phyloP scores from a whole-genome alignment of 1,140 invertebrate species.

The Holcopasites calliopsidis region DNA sequence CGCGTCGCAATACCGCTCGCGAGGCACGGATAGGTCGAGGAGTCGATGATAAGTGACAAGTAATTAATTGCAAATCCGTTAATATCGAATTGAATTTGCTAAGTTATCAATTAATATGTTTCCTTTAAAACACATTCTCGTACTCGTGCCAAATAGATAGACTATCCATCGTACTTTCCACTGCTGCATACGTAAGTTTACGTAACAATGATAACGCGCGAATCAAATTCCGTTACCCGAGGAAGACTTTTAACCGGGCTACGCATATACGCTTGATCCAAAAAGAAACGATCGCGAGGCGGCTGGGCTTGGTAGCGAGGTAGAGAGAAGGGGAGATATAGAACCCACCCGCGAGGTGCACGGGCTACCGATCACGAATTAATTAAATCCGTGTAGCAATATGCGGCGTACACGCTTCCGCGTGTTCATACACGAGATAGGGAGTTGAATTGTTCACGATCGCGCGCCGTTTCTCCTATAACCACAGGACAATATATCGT shows the following conservation, averaged over 20 bases:
- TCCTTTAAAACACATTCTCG: too few relatives aligned
- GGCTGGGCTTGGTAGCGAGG: constrained; percentile 6
- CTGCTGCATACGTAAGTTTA: not conserved
- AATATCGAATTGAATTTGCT: too few relatives aligned
- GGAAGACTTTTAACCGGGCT: constrained; percentile 9
- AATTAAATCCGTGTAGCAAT: constrained; percentile 75
- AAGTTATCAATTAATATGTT: too few relatives aligned
- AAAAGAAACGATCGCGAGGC: constrained; percentile 22
- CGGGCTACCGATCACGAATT: constrained; percentile 74
- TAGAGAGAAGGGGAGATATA: constrained; percentile 38
- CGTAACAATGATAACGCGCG: not conserved
- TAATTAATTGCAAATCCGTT: too few relatives aligned
- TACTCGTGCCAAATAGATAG: too few relatives aligned
- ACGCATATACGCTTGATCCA: constrained; percentile 7
- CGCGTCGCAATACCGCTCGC: constrained; percentile 21
- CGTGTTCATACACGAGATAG: constrained; percentile 73
- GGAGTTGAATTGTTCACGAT: constrained; percentile 76
- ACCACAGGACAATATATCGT: constrained; percentile 67
- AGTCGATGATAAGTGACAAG: too few relatives aligned
- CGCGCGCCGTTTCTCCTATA: constrained; percentile 69
- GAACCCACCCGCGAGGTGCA: constrained; percentile 35
- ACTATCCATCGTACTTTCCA: too few relatives aligned
- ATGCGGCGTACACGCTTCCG: constrained; percentile 69
- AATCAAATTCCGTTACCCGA: not conserved
- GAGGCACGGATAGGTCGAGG: too few relatives aligned